Percentiles rank a stretch among this genome's conserved stretches.
phyloP scores from a whole-genome alignment of 2,113 vertebrate genomes.

The Delphinus delphis region DNA sequence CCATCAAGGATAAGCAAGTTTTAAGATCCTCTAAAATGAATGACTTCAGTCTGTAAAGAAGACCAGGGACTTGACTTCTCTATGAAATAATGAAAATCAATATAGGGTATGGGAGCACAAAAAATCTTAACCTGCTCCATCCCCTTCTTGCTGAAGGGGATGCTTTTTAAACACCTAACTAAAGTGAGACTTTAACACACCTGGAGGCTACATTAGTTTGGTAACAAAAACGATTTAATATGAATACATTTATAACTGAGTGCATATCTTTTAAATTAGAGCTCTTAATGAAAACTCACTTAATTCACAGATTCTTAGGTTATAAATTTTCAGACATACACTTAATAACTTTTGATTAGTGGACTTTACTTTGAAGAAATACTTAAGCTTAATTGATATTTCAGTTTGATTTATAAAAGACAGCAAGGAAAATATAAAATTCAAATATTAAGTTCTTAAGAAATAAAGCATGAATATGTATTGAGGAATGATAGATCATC shows the following conservation, averaged over 20 bases:
- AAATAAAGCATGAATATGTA: slow-evolving; percentile 24
- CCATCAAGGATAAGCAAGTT: not conserved
- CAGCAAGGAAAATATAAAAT: slow-evolving; percentile 24
- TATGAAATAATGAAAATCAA: slow-evolving; percentile 1
- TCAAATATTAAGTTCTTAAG: slow-evolving; percentile 34
- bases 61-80: not conserved
- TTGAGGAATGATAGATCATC: not conserved
- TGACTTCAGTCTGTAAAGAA: not conserved
- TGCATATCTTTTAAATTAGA: not conserved
- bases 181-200: not conserved
- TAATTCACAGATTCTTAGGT: not conserved
- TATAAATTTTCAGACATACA: slow-evolving; percentile 1
- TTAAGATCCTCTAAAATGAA: slow-evolving; percentile 21
- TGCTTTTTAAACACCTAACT: not conserved
- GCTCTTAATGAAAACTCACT: slow-evolving; percentile 8
- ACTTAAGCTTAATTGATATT: not conserved
- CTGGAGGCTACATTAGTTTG: not conserved
- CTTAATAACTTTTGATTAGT: slow-evolving; percentile 30
- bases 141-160: not conserved
- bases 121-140: not conserved
- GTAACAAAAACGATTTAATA: not conserved
- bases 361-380: not conserved
- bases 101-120: not conserved
- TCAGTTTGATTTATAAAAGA: not conserved
- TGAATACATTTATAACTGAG: not conserved